phyloP scores from a whole-genome alignment of 1,140 invertebrate species.

The Cherax quadricarinatus region DNA sequence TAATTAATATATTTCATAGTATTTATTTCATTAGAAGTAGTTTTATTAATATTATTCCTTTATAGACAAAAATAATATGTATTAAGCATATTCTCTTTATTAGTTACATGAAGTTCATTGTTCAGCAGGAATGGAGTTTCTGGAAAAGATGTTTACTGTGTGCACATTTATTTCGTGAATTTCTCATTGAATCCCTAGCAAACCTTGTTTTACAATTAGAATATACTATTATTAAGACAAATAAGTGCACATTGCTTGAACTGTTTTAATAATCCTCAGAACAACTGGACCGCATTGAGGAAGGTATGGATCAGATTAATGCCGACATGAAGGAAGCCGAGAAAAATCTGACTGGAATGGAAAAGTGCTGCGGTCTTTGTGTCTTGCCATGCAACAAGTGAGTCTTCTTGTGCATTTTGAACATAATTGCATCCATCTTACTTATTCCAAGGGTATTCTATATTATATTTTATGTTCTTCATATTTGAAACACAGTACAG shows the following conservation, averaged over 20 bases:
- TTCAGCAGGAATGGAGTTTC: too few relatives aligned
- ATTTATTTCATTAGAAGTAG: too few relatives aligned
- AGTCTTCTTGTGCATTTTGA: slow-evolving; percentile 43
- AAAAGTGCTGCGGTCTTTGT: slow-evolving; percentile 99
- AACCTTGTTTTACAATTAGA: too few relatives aligned
- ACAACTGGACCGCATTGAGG: slow-evolving; percentile 99
- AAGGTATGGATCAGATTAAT: slow-evolving; percentile 99
- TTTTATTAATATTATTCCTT: too few relatives aligned
- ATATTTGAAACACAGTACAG: slow-evolving; percentile 17
- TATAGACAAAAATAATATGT: too few relatives aligned
- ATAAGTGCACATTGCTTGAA: neutral
- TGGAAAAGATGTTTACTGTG: too few relatives aligned
- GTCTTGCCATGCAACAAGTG: slow-evolving; percentile 98
- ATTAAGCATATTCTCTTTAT: too few relatives aligned
- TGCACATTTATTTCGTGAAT: too few relatives aligned
- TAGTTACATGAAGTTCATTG: too few relatives aligned
- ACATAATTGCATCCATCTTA: neutral
- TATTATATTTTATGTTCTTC: neutral
- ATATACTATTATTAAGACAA: too few relatives aligned
- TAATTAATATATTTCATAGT: too few relatives aligned
- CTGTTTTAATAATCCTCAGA: slow-evolving; percentile 81
- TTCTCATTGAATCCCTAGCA: too few relatives aligned
- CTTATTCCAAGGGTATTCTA: neutral
- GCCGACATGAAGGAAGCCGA: slow-evolving; percentile 99
- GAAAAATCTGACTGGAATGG: slow-evolving; percentile 99